Conservation (phyloP, 2,888 invertebrate species). For the Apomyelois bistriatella region DNA sequence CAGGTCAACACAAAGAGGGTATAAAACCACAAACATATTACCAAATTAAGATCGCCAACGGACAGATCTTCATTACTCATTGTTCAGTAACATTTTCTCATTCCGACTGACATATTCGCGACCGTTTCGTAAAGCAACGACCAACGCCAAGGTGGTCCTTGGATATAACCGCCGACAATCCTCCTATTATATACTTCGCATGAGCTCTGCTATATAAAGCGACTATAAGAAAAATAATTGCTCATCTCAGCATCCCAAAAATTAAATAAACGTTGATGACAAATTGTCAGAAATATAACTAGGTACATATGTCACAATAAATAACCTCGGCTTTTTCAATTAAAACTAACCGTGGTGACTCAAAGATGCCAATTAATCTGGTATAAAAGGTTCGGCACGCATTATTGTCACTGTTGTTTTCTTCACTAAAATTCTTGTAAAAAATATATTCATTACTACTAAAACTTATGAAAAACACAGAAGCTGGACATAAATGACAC, state of each 20-base stretch:
- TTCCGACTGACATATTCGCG: constrained; percentile 9
- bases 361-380: constrained; percentile 63
- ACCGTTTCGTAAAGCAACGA: constrained; percentile 40
- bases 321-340: constrained; percentile 70
- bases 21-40: background rate
- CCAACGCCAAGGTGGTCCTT: constrained; percentile 57
- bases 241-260: constrained; percentile 14
- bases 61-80: background rate
- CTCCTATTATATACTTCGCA: background rate
- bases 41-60: background rate
- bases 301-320: constrained; percentile 66
- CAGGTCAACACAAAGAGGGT: constrained; percentile 11
- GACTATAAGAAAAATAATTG: background rate
- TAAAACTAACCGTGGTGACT: constrained; percentile 76
- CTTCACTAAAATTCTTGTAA: constrained; percentile 57
- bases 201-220: background rate
- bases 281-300: constrained; percentile 54
- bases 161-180: constrained; percentile 20
- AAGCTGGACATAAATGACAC: constrained; percentile 56
- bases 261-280: constrained; percentile 45
- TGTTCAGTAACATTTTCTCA: constrained; percentile 4
- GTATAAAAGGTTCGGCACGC: constrained; percentile 74
- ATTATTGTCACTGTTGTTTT: constrained; percentile 73
- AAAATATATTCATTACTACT: constrained; percentile 67
- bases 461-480: constrained; percentile 61